Evolutionary conservation across 1,140 invertebrate species (phyloP).

Genomic region (Periplaneta americana): DNA sequence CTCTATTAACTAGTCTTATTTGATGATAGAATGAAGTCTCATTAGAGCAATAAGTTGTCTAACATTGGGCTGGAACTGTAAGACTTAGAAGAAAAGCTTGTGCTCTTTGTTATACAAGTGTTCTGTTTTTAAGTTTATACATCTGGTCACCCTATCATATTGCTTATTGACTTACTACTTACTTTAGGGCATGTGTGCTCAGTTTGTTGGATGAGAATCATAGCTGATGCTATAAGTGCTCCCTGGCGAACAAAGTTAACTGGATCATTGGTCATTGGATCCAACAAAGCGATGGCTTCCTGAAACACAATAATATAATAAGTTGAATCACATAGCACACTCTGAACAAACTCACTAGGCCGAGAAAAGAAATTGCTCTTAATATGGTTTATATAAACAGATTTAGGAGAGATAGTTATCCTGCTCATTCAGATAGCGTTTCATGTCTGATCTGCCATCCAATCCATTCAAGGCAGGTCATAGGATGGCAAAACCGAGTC

Average conservation of each 20-base stretch:
- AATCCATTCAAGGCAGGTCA: not conserved
- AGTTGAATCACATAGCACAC: not conserved
- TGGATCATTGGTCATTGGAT: slow-evolving; percentile 98
- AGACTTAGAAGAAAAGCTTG: too few species aligned
- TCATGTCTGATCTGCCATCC: not conserved
- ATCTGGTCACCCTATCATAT: not conserved
- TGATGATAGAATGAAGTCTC: too few species aligned
- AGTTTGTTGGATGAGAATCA: slow-evolving; percentile 98
- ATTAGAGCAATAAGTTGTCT: too few species aligned
- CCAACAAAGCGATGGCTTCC: slow-evolving; percentile 93
- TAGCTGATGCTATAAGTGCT: slow-evolving; percentile 91
- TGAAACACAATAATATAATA: slow-evolving; percentile 37
- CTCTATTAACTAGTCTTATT: too few species aligned
- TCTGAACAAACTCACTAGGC: not conserved
- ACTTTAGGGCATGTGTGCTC: slow-evolving; percentile 89
- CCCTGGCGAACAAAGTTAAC: slow-evolving; percentile 99
- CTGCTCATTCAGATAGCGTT: not conserved
- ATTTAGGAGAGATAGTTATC: not conserved
- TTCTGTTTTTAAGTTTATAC: not conserved
- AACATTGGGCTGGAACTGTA: not conserved
- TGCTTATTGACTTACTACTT: too few species aligned
- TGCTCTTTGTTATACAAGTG: too few species aligned
- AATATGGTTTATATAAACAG: not conserved
- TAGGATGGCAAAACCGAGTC: not conserved
- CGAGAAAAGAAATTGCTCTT: not conserved